Evolutionary conservation across 2,113 vertebrate genomes (phyloP).

Genomic region (Menidia beryllina): DNA sequence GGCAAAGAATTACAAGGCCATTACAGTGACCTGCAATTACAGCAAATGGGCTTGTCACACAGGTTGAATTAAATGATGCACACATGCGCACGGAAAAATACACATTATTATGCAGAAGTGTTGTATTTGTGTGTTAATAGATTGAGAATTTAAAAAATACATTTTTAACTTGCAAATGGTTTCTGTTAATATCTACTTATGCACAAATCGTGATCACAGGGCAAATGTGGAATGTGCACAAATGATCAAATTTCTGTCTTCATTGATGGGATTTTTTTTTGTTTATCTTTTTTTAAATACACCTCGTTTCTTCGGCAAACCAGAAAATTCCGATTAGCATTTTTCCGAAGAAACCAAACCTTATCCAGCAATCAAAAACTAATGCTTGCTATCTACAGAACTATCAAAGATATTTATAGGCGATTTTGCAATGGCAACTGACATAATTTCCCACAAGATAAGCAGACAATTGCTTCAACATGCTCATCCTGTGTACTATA

Average conservation of each 20-base stretch:
- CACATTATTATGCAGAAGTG: background rate
- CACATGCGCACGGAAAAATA: constrained; percentile 13
- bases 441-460: constrained; percentile 13
- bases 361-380: background rate
- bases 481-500: background rate
- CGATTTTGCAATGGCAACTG: background rate
- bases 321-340: too few species aligned
- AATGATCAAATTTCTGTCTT: too few species aligned
- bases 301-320: too few species aligned
- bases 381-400: background rate
- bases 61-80: constrained; percentile 22
- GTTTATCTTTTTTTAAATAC: too few species aligned
- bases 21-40: constrained; percentile 69
- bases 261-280: too few species aligned
- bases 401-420: background rate
- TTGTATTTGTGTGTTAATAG: background rate
- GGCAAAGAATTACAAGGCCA: constrained; percentile 58
- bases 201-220: too few species aligned
- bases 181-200: too few species aligned
- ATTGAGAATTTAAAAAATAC: constrained; percentile 9
- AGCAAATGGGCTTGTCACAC: constrained; percentile 37
- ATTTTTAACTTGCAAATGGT: too few species aligned
- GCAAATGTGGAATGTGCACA: too few species aligned
- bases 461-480: constrained; percentile 1
- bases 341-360: background rate